Evolutionary conservation across 2,113 vertebrate species (phyloP).

Genomic region (Corythornis vintsioides): DNA sequence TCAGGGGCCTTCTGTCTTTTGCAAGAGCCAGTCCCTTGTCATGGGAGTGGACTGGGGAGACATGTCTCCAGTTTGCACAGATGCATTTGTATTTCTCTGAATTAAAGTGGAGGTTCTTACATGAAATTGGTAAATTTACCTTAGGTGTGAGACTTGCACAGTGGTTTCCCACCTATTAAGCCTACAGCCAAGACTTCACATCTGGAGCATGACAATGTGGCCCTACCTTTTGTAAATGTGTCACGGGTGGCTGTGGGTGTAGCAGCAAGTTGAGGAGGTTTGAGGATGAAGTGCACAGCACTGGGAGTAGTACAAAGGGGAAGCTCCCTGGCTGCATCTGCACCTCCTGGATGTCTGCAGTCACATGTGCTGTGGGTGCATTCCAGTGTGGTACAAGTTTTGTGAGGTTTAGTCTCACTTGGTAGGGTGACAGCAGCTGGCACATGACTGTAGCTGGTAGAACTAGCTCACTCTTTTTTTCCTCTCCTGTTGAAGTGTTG

Average conservation of each 20-base stretch:
- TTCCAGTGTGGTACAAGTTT: neutral
- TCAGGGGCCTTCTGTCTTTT: neutral
- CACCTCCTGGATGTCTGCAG: rapidly evolving
- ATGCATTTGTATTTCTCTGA: neutral
- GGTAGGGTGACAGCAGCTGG: neutral
- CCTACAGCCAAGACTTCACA: neutral
- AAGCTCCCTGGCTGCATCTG: neutral
- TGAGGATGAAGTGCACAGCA: neutral
- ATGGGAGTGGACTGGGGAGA: no score
- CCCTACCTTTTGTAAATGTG: neutral
- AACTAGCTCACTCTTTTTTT: neutral
- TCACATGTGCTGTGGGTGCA: rapidly evolving
- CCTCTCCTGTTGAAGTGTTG: neutral
- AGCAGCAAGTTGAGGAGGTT: rapidly evolving
- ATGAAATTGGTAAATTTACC: neutral
- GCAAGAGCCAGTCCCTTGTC: neutral
- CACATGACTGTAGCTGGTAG: neutral
- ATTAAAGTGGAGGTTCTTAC: neutral
- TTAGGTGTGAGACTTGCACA: neutral
- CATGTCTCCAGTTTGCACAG: neutral
- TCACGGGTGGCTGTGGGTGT: neutral
- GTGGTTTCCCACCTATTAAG: neutral
- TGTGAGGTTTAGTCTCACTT: neutral
- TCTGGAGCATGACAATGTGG: neutral
- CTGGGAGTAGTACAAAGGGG: neutral